Base-by-base conservation (phyloP, 2,113 vertebrate genomes). In the Tragelaphus scriptus region DNA sequence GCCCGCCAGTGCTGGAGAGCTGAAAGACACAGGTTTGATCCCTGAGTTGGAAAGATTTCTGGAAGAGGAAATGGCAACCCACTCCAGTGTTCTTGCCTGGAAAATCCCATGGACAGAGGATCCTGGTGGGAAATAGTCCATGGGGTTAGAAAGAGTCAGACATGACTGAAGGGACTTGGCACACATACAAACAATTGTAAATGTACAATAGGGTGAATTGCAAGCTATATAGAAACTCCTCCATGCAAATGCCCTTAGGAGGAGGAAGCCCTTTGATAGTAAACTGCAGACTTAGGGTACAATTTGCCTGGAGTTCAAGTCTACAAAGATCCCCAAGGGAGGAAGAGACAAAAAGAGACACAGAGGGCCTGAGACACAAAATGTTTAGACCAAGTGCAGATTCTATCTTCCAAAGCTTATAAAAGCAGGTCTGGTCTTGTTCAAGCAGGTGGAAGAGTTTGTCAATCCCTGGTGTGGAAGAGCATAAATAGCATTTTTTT, bases 381-480 rank as follows among this genome's bases (percentile, higher is more conserved):
- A 6, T 6, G n/a, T 26, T 32, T 11, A n/a, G 32, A 40, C 47
- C 23, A 19, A 14, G 68, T 1, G 30, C 26, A 13, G 32, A 71
- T 15, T 19, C 25, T 28, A 6, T 12, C 4, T 36, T 1, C 1
- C 2, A 19, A 30, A 88, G 75, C 12, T 9, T 1, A 12, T 4
- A 11, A 7, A 68, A 36, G 9, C 21, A 51, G 63, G 0, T 11
- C 82, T 10, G 9, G 53, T 59, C 26, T 6, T 3, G 36, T 4
- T 2, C 28, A 68, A 40, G 75, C 47, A 23, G 26, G 13, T 10
- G 15, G 25, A 32, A 30, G 51, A 36, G 26, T 49, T 3, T 25
- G 11, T 19, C 36, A 49, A 1, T 16, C 25, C 19, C 71, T 5
- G 6, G 8, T 0, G 17, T 2, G 0, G 5, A 25, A 85, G 71